A percentile compares a stretch with the other conserved stretches of the same genome.
Conservation (phyloP, 2,113 vertebrate genomes). For the Synodontis membranacea region DNA sequence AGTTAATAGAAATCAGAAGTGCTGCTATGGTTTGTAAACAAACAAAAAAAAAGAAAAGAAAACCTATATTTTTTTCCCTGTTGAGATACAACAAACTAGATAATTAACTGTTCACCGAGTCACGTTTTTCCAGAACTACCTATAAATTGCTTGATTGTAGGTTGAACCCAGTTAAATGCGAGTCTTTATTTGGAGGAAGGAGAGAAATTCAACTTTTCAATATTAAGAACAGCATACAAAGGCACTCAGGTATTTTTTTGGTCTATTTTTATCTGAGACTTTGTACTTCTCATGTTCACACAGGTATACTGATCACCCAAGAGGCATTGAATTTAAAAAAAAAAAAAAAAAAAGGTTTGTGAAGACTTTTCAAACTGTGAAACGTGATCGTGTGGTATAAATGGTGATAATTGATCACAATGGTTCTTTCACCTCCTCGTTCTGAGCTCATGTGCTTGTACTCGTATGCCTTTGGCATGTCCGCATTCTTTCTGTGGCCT, state of each 20-base stretch:
- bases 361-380: not conserved
- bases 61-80: not conserved
- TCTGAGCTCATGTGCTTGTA: not conserved
- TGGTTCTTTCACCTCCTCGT: not conserved
- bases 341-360: not conserved
- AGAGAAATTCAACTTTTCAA: not conserved
- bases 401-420: not conserved
- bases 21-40: not conserved
- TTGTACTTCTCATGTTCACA: not conserved
- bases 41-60: not conserved
- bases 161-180: not conserved
- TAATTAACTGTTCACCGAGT: not conserved
- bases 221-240: not conserved
- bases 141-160: not conserved
- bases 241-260: not conserved
- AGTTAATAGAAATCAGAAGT: not conserved
- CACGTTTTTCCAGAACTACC: not conserved
- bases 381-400: not conserved
- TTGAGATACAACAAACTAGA: not conserved
- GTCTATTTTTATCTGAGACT: not conserved
- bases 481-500: constrained; percentile 19
- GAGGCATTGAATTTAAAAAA: not conserved
- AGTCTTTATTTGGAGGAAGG: not conserved
- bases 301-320: constrained; percentile 2
- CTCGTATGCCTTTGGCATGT: constrained; percentile 2